These are phyloP conservation scores for Ptiloglossa arizonensis DNA, from an alignment of 1,140 invertebrate genomes.

Conservation along the genomic window DNA sequence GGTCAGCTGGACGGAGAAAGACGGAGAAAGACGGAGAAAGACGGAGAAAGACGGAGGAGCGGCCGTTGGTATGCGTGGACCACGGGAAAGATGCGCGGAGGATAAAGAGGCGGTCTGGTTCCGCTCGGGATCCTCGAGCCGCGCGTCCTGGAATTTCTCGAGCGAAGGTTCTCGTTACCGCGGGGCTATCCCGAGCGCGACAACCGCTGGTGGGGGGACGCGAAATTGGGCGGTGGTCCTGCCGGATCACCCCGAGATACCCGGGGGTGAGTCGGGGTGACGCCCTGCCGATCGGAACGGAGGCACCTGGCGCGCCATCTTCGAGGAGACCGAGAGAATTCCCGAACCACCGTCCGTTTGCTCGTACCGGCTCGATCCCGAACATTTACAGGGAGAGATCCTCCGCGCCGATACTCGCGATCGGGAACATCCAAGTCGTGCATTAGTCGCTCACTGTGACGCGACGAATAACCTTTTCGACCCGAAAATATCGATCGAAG, in stretches of 20 bases:
- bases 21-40: conserved; percentile 40
- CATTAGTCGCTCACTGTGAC: no score
- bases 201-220: conserved; percentile 36
- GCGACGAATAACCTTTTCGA: no score
- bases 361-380: conserved; percentile 53
- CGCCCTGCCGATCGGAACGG: conserved; percentile 64
- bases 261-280: conserved; percentile 56
- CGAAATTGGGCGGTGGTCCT: conserved; percentile 72
- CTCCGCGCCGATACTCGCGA: no score
- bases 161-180: conserved; percentile 13
- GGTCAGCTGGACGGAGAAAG: conserved; percentile 52
- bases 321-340: conserved; percentile 63
- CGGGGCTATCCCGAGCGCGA: conserved; percentile 31
- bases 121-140: conserved; percentile 19
- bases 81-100: conserved; percentile 50
- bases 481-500: no score
- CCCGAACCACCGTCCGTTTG: conserved; percentile 41
- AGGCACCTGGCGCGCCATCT: conserved; percentile 79
- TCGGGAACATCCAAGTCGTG: no score
- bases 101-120: conserved; percentile 57
- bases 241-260: conserved; percentile 50
- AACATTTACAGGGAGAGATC: no score
- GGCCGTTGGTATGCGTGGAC: conserved; percentile 1
- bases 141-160: conserved; percentile 17
- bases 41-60: conserved; percentile 11